phyloP scores from a whole-genome alignment of 1,140 invertebrate species.

The Carposina sasakii region DNA sequence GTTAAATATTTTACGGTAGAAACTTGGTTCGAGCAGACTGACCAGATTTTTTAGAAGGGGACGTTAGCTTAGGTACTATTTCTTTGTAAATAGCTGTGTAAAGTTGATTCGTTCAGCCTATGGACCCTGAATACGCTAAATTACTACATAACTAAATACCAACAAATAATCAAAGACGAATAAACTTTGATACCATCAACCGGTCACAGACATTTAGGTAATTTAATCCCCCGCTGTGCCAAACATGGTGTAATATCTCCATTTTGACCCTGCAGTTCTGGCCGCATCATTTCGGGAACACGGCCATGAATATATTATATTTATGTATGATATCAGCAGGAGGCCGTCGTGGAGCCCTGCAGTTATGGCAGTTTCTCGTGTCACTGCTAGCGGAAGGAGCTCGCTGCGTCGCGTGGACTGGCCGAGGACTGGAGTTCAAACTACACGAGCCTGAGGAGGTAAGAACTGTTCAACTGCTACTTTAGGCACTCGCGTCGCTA shows the following conservation, averaged over 20 bases:
- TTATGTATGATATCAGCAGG: conserved; percentile 33
- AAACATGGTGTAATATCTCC: not conserved
- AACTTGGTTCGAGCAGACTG: no score
- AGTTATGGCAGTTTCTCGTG: conserved; percentile 96
- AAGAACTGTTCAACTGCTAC: no score
- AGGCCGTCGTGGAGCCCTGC: conserved; percentile 85
- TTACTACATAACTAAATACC: no score
- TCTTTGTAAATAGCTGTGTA: no score
- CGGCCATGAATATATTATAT: not conserved
- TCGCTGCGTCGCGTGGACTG: conserved; percentile 96
- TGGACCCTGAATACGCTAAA: no score
- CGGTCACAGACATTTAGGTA: not conserved
- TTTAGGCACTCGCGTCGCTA: no score
- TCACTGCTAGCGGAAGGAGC: conserved; percentile 87
- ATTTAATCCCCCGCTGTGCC: not conserved
- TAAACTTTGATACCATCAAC: no score
- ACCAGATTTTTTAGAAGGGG: no score
- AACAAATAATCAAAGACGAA: no score
- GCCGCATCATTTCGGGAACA: not conserved
- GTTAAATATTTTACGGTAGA: not conserved
- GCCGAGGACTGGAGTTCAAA: conserved; percentile 95
- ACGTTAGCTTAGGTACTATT: no score
- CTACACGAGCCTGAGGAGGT: conserved; percentile 96
- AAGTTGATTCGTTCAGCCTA: no score
- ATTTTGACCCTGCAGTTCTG: not conserved